Evolutionary conservation across 2,888 invertebrate genomes (phyloP), one percentile per base, ranked within the genome.

Genomic region (Tricholauxania praeusta): DNA sequence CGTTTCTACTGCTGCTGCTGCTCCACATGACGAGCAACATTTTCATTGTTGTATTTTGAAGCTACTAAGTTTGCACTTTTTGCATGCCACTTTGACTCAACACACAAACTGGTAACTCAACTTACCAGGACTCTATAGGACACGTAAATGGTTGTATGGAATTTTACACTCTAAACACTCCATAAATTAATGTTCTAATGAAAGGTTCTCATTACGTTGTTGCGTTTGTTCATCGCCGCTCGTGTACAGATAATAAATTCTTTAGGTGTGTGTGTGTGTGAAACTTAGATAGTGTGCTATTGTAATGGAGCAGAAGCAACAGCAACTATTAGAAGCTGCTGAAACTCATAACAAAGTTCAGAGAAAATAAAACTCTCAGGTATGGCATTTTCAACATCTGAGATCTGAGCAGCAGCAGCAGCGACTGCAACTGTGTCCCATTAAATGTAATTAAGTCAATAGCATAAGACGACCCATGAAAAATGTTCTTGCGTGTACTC

Each of bases 141-240:
- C 39, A 72, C 73, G 76, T 72, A 76, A 76, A 77, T 78, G 73
- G 76, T 72, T 73, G 75, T 74, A 79, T 78, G 75, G 75, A 77
- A 79, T 79, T 79, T 75, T 75, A 79, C 73, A 74, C 77, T 76
- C 77, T 78, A 77, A 78, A 72, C 76, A 78, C 78, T 78, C 74
- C 73, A 79, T 77, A 78, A 78, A 79, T 77, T 79, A 77, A 73
- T 74, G 66, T 75, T 70, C 74, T 77, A 78, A 79, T 79, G 78
- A 78, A 78, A 79, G 78, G 78, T 78, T 74, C 78, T 78, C 73
- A 63, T 62, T 69, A 19, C 22, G 77, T 72, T 78, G 39, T 28
- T 12, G 28, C 15, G 17, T 64, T 19, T 19, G n/a, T 14, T 14
- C n/a, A 49, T n/a, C 49, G 17, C 12, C 28, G 48, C 7, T 17